These are phyloP conservation scores for Prunella strophiata DNA, from an alignment of 2,797 vertebrate genomes.

Conservation along the genomic window DNA sequence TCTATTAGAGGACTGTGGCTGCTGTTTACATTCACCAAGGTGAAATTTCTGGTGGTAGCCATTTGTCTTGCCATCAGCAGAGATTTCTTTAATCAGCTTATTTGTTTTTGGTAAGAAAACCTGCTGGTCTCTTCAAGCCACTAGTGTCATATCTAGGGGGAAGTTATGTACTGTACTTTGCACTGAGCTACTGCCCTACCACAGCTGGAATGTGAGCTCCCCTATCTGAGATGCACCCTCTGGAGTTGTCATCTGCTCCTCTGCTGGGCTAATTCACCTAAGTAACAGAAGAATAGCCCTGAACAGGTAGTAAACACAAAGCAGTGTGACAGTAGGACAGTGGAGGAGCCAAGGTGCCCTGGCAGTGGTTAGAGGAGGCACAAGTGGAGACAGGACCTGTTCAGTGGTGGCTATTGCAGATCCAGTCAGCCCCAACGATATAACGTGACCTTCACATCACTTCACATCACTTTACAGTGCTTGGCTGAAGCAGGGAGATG, in stretches of 20 bases:
- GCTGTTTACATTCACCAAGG: not conserved
- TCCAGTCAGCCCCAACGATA: fast-evolving
- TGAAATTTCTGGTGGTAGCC: not conserved
- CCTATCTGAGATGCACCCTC: not conserved
- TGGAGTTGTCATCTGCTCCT: not conserved
- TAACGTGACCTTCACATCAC: not conserved
- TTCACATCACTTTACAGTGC: not conserved
- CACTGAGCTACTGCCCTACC: not conserved
- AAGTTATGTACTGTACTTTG: fast-evolving
- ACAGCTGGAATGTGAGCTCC: not conserved
- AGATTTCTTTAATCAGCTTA: not conserved
- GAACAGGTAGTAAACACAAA: not conserved
- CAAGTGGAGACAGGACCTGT: not conserved
- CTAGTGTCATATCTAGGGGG: too few relatives aligned
- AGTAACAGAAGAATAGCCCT: not conserved
- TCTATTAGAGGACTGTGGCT: not conserved
- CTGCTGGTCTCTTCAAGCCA: not conserved
- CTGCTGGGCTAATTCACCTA: not conserved
- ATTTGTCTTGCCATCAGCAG: not conserved
- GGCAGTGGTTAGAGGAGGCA: not conserved
- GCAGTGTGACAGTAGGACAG: not conserved
- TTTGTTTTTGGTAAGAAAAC: not conserved
- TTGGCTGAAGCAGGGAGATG: not conserved
- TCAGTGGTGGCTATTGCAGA: not conserved
- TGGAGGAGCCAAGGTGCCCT: not conserved